Evolutionary conservation across 2,113 vertebrate species (phyloP), one percentile per base, ranked within the genome.

Genomic region (Coreoperca whiteheadi): DNA sequence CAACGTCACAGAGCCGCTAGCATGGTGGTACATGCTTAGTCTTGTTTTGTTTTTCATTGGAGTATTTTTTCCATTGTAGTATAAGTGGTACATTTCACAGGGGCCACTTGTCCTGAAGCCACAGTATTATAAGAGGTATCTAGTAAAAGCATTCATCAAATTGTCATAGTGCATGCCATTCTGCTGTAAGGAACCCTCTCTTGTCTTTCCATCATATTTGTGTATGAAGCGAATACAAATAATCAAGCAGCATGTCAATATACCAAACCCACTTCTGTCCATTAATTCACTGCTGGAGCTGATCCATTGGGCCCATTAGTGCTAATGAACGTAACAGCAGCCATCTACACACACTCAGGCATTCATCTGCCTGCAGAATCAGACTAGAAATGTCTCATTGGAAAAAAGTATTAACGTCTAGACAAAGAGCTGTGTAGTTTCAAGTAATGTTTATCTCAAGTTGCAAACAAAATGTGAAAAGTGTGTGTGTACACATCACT

Each of bases 301-400:
- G 72, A 76, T 76, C 82, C 73, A 48, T 84, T 30, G 74, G 72
- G 82, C 23, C 80, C 81, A 86, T 87, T 86, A 84, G 63, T 43
- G 0, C 46, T 74, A 82, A 85, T 86, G 74, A 84, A 75, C n/a
- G 1, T 66, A 74, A 73, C 67, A 71, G 66, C 68, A 48, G 51
- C 77, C 79, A 72, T 60, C 28, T 25, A 53, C 37, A 37, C 79
- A 48, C 79, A 69, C 59, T n/a, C 39, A 65, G 16, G 48, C 64
- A 57, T 56, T 25, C 79, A 28, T 59, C 71, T 39, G 53, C 23
- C 51, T 14, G 20, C 67, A 64, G 48, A 41, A 21, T 79, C 43
- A 18, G 15, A 60, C 69, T 28, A 39, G 53, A 77, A 74, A 63
- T 37, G 54, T 67, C 74, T 68, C 11, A 28, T 48, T 77, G 78